Evolutionary conservation across 2,113 vertebrate genomes (phyloP), one percentile per base, ranked within the genome.

Genomic region (Pseudorhombus dupliciocellatus): DNA sequence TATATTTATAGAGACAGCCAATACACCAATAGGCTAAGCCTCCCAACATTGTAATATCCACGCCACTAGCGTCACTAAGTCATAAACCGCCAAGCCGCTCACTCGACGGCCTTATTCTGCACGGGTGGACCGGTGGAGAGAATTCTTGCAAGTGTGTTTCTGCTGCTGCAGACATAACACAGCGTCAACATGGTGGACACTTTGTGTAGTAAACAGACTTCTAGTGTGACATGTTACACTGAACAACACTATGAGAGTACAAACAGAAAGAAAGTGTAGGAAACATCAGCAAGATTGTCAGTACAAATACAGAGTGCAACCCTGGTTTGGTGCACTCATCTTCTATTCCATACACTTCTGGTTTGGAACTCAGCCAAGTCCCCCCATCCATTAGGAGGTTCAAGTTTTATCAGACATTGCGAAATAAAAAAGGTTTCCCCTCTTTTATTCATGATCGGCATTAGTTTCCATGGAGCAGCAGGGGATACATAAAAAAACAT

Each of bases 381-480:
- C 53, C 28, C 72, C 73, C 21, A 0, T 7, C 5, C 10, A 70
- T 53, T 5, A 22, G 63, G 68, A 10, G 61, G 9, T 85, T 91
- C 84, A 88, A 91, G 90, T 88, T 84, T 88, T 75, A 87, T 73
- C 78, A 81, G 86, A 82, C 68, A 77, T 70, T 61, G 52, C 1
- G 76, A 63, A 75, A 73, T 59, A 24, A 52, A 66, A 79, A 60
- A 52, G 4, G 26, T 55, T 53, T 61, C 55, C 75, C 87, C 70
- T 73, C 67, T 54, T 91, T 92, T 91, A 91, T 91, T 93, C 67
- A 79, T 83, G 67, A 66, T 76, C 60, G 30, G 69, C 72, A 89
- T 81, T 37, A 84, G 42, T 28, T 77, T 84, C 51, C 72, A 87
- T 55, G 25, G 66, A 81, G 84, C 83, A 89, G 86, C 80, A 82